Percentiles rank a stretch among this genome's conserved stretches.
Conservation (phyloP, 2,797 vertebrate genomes). For the Cebuella pygmaea region DNA sequence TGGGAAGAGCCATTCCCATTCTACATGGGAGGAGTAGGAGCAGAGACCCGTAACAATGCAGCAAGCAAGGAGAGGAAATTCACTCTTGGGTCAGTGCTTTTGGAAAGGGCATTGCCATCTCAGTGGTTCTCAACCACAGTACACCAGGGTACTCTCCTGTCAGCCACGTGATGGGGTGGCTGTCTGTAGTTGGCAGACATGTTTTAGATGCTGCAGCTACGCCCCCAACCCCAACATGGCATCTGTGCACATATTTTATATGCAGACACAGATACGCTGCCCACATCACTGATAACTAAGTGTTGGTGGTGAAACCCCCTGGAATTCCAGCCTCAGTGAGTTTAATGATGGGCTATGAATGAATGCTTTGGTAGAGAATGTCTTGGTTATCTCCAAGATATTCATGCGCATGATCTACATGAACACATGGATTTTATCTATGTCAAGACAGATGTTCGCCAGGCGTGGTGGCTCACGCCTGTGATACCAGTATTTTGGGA, state of each 20-base stretch:
- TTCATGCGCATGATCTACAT: too few relatives aligned
- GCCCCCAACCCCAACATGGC: rapidly evolving
- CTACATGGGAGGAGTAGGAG: not conserved
- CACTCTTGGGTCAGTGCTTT: not conserved
- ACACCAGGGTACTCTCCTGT: rapidly evolving
- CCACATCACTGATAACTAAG: too few relatives aligned
- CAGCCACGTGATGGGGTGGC: rapidly evolving
- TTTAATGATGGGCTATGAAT: not conserved
- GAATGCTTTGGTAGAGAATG: not conserved
- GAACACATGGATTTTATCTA: not conserved
- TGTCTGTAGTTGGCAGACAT: not conserved
- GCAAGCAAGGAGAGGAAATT: not conserved
- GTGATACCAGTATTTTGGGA: not conserved
- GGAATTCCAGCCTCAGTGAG: not conserved
- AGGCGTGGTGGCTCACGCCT: not conserved
- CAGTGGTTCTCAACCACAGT: not conserved
- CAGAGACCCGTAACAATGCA: rapidly evolving
- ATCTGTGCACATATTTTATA: not conserved
- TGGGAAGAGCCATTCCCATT: not conserved
- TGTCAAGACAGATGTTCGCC: not conserved
- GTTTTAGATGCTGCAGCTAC: not conserved
- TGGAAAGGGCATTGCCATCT: not conserved
- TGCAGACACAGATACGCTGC: not conserved
- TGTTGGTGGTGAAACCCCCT: not conserved
- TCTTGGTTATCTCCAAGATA: not conserved